phyloP scores from a whole-genome alignment of 23 tunicate genomes.

The Ascidia mentula region DNA sequence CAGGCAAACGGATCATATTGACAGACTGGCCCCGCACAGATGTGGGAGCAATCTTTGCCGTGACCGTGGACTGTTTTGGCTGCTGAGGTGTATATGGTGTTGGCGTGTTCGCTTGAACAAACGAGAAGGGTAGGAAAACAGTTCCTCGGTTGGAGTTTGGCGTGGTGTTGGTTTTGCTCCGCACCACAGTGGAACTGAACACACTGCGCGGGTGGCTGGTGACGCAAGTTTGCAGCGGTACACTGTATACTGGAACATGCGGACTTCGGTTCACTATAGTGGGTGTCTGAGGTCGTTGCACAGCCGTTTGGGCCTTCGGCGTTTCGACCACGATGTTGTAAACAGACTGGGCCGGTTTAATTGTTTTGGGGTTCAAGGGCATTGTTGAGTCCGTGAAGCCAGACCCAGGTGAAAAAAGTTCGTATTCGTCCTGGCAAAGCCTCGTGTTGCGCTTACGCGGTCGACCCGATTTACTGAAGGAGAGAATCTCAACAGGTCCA shows the following conservation, averaged over 20 bases:
- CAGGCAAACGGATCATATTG: neutral
- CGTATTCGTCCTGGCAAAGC: conserved; percentile 53
- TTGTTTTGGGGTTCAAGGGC: neutral
- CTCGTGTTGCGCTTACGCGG: conserved; percentile 64
- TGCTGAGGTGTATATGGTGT: neutral
- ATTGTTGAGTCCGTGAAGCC: conserved; percentile 27
- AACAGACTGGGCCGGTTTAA: neutral
- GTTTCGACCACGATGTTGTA: conserved; percentile 55
- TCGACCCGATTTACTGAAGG: conserved; percentile 67
- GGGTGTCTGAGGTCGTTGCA: conserved; percentile 4
- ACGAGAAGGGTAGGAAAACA: conserved; percentile 44
- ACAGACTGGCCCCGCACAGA: neutral
- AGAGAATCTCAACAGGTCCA: conserved; percentile 56
- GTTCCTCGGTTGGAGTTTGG: conserved; percentile 18
- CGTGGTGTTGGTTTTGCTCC: neutral
- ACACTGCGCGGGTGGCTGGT: neutral
- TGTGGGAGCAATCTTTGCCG: neutral
- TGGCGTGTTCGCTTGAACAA: conserved; percentile 27
- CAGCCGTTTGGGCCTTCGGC: neutral
- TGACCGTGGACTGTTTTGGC: neutral
- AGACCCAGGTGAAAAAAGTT: conserved; percentile 65
- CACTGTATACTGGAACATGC: neutral
- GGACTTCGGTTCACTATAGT: neutral
- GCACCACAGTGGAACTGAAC: neutral
- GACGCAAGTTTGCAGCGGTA: neutral